These are phyloP conservation scores for Tortrix viridana DNA, from an alignment of 2,888 invertebrate genomes.

Conservation along the genomic window DNA sequence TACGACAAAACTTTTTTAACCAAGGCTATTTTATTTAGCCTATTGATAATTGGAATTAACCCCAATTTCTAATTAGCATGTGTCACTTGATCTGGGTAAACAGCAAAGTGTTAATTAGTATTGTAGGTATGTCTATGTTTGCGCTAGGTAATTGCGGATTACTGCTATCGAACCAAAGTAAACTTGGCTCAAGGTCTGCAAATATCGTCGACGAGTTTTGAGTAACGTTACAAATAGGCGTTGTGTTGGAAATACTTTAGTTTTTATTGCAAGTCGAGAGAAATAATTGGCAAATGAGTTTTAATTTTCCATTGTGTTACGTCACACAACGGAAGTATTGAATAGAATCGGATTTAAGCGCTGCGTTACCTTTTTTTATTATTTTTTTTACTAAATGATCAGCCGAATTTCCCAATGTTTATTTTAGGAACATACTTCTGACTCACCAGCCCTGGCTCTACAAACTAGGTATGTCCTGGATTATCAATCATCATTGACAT, in stretches of 20 bases:
- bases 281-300: not conserved
- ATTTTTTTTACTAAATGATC: no score
- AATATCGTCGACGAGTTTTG: not conserved
- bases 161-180: slow-evolving; percentile 14
- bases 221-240: not conserved
- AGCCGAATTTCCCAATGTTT: no score
- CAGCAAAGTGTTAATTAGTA: not conserved
- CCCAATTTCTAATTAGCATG: not conserved
- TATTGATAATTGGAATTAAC: not conserved
- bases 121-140: not conserved
- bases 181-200: slow-evolving; percentile 12
- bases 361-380: no score
- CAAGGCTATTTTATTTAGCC: not conserved
- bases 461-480: not conserved
- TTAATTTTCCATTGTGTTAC: no score
- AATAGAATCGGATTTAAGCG: no score
- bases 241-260: not conserved
- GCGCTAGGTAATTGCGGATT: slow-evolving; percentile 10
- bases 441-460: not conserved
- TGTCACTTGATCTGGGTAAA: not conserved
- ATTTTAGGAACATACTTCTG: not conserved
- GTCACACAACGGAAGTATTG: no score
- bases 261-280: not conserved
- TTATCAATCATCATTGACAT: slow-evolving; percentile 18
- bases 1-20: no score